phyloP scores from a whole-genome alignment of 2,888 invertebrate genomes.

The Platycheirus albimanus region DNA sequence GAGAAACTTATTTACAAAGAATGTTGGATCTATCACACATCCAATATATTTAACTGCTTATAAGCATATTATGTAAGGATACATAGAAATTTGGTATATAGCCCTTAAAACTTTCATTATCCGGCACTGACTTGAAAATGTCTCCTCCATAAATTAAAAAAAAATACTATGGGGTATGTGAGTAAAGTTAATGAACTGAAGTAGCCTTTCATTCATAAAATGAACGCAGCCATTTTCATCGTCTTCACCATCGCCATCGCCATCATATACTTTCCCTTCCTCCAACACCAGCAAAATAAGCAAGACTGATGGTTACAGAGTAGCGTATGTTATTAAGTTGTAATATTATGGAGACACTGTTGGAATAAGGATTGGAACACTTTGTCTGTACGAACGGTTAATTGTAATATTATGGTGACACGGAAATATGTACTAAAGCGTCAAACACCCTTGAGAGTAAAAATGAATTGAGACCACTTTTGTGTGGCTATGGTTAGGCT shows the following conservation, averaged over 20 bases:
- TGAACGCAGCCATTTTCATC: slow-evolving; percentile 55
- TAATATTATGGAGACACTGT: slow-evolving; percentile 49
- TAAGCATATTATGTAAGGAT: neutral
- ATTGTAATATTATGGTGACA: slow-evolving; percentile 48
- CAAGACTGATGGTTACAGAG: neutral
- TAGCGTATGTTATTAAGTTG: slow-evolving; percentile 4
- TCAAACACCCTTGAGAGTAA: slow-evolving; percentile 55
- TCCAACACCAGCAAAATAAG: too few relatives aligned
- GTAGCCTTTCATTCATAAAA: slow-evolving; percentile 63
- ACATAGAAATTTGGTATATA: neutral
- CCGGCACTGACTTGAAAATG: slow-evolving; percentile 14
- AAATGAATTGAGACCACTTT: slow-evolving; percentile 67
- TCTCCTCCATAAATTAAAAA: neutral
- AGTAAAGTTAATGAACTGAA: slow-evolving; percentile 58
- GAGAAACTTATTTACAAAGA: slow-evolving; percentile 3
- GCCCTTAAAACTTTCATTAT: slow-evolving; percentile 19
- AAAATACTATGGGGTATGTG: neutral
- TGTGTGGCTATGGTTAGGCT: slow-evolving; percentile 60
- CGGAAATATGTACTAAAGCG: slow-evolving; percentile 61
- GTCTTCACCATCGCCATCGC: too few relatives aligned
- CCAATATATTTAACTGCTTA: neutral
- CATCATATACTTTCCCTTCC: slow-evolving; percentile 19
- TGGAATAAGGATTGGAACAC: slow-evolving; percentile 63
- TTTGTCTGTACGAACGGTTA: slow-evolving; percentile 43
- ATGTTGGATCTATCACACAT: too few relatives aligned